Conservation (phyloP, 2,113 vertebrate genomes). For the Xyrauchen texanus region DNA sequence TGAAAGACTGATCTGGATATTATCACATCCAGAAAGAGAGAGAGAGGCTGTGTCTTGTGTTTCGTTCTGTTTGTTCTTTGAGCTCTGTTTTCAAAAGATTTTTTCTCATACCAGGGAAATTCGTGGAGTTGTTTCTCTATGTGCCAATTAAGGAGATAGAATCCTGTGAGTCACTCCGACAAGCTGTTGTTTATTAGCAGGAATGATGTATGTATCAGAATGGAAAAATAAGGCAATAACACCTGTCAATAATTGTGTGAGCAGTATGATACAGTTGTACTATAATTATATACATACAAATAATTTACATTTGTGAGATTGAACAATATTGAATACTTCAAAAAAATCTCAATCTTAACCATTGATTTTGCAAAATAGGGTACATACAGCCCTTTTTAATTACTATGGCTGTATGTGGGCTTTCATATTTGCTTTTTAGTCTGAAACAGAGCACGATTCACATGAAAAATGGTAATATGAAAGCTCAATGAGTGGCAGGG, state of each 20-base stretch:
- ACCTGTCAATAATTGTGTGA: not conserved
- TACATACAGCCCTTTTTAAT: too few species aligned
- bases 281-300: not conserved
- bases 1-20: slow-evolving; percentile 39
- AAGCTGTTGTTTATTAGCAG: slow-evolving; percentile 22
- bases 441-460: too few species aligned
- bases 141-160: slow-evolving; percentile 36
- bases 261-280: not conserved
- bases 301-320: not conserved
- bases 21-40: slow-evolving; percentile 9
- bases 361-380: not conserved
- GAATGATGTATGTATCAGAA: not conserved
- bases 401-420: too few species aligned
- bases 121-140: not conserved
- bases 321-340: not conserved
- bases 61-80: slow-evolving; percentile 19
- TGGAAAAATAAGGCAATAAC: slow-evolving; percentile 1
- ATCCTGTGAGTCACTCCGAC: slow-evolving; percentile 22
- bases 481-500: too few species aligned
- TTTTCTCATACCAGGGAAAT: slow-evolving; percentile 1
- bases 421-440: too few species aligned
- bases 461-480: too few species aligned
- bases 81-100: slow-evolving; percentile 8
- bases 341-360: not conserved
- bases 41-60: not conserved